A percentile compares a stretch with the other conserved stretches of the same genome.
Evolutionary conservation across 2,888 invertebrate genomes (phyloP).

Genomic region (Drosophila gaucha): DNA sequence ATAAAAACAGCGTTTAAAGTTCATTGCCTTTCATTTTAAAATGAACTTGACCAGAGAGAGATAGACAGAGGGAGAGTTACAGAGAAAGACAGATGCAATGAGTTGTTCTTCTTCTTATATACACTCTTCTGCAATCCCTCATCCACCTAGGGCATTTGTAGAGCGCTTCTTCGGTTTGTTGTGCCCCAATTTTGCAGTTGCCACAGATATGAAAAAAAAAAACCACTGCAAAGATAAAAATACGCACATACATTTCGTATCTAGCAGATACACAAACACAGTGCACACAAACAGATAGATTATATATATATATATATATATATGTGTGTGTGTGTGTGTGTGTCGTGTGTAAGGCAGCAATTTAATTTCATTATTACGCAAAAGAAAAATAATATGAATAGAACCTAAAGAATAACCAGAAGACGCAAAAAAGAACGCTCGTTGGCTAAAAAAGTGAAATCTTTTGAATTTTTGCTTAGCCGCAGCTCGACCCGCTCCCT

Average conservation of each 20-base stretch:
- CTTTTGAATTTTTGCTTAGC: conserved; percentile 44
- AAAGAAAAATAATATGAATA: conserved; percentile 46
- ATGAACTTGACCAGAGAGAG: no score
- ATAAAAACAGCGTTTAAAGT: no score
- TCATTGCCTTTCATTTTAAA: no score
- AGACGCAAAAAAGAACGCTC: conserved; percentile 20
- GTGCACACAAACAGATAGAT: not conserved
- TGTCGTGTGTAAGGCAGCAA: conserved; percentile 43
- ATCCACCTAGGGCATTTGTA: conserved; percentile 1
- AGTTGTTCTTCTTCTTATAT: no score
- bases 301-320: not conserved
- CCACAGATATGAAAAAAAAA: conserved; percentile 25
- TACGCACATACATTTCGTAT: conserved; percentile 35
- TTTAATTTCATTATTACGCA: conserved; percentile 73
- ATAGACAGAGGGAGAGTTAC: no score
- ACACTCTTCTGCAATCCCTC: not conserved
- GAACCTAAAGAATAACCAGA: conserved; percentile 21
- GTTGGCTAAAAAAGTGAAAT: conserved; percentile 62
- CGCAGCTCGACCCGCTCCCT: conserved; percentile 16
- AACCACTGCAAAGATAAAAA: conserved; percentile 40
- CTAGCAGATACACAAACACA: conserved; percentile 12
- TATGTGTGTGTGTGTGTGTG: conserved; percentile 2
- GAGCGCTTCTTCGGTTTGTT: conserved; percentile 20
- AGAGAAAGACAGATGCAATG: no score
- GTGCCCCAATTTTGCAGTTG: conserved; percentile 29